phyloP scores from a whole-genome alignment of 2,113 vertebrate species.

The Dasypus novemcinctus region DNA sequence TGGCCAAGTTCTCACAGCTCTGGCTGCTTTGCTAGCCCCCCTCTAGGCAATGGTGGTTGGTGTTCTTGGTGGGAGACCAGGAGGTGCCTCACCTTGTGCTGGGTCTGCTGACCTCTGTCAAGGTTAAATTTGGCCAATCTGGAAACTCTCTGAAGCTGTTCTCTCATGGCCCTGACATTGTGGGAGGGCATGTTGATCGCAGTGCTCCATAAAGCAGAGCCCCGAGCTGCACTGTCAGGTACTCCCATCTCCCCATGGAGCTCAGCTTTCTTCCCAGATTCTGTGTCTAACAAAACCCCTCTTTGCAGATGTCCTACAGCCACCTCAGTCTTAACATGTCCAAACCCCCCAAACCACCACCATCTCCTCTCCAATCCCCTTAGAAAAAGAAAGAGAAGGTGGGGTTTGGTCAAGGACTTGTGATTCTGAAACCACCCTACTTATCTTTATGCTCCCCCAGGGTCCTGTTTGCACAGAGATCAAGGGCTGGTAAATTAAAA shows the following conservation, averaged over 20 bases:
- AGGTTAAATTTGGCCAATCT: background rate
- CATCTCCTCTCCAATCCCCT: background rate
- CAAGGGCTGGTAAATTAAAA: background rate
- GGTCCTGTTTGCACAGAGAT: background rate
- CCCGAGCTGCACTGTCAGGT: background rate
- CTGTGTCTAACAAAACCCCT: background rate
- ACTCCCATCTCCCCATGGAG: background rate
- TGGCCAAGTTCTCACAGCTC: background rate
- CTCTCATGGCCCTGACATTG: background rate
- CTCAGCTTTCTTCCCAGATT: background rate
- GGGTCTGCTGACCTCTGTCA: background rate
- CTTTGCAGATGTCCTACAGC: background rate
- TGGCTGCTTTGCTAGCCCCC: background rate
- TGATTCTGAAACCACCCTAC: background rate
- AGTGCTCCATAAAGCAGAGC: background rate
- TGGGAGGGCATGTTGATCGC: background rate
- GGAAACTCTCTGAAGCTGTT: background rate
- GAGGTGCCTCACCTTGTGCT: background rate
- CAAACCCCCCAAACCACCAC: background rate
- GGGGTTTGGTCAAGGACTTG: background rate
- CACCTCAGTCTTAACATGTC: background rate
- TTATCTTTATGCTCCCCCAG: rapidly evolving
- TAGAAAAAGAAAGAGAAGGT: background rate
- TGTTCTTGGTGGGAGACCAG: background rate
- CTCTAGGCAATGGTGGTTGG: background rate